These are phyloP conservation scores for Hippasteria phrygiana DNA, from an alignment of 53 echinoderm and acorn worm genomes.

Conservation along the genomic window DNA sequence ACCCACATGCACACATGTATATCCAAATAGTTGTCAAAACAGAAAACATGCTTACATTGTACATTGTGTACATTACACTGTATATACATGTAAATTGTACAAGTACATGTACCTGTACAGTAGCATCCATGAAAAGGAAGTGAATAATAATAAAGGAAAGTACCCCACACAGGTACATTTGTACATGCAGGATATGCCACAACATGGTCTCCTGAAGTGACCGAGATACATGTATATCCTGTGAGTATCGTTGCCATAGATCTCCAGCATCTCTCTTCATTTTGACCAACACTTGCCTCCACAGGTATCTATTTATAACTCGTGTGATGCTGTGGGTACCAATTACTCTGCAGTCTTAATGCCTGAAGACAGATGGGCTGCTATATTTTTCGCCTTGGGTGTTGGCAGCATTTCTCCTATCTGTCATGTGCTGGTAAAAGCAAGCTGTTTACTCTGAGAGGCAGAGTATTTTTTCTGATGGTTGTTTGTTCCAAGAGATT, in stretches of 20 bases:
- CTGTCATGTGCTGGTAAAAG: not conserved
- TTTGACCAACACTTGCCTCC: constrained; percentile 7
- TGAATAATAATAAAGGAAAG: too few relatives aligned
- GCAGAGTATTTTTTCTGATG: too few relatives aligned
- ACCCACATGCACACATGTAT: too few relatives aligned
- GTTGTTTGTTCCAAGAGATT: too few relatives aligned
- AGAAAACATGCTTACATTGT: too few relatives aligned
- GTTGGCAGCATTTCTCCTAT: not conserved
- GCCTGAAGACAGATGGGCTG: constrained; percentile 28
- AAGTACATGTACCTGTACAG: too few relatives aligned
- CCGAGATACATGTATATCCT: not conserved
- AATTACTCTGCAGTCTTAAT: constrained; percentile 35
- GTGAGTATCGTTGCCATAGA: not conserved
- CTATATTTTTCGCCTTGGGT: not conserved
- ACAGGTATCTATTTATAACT: constrained; percentile 33
- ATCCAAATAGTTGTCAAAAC: too few relatives aligned
- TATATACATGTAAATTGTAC: too few relatives aligned
- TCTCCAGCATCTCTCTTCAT: constrained; percentile 18
- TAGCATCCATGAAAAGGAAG: too few relatives aligned
- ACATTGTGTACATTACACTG: not conserved
- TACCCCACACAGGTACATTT: too few relatives aligned
- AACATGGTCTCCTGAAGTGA: constrained; percentile 3
- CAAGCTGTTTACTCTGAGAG: constrained; percentile 4
- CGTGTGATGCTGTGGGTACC: constrained; percentile 17
- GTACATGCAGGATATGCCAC: not conserved